Evolutionary conservation across 2,888 invertebrate genomes (phyloP).

Genomic region (Nebria brevicollis): DNA sequence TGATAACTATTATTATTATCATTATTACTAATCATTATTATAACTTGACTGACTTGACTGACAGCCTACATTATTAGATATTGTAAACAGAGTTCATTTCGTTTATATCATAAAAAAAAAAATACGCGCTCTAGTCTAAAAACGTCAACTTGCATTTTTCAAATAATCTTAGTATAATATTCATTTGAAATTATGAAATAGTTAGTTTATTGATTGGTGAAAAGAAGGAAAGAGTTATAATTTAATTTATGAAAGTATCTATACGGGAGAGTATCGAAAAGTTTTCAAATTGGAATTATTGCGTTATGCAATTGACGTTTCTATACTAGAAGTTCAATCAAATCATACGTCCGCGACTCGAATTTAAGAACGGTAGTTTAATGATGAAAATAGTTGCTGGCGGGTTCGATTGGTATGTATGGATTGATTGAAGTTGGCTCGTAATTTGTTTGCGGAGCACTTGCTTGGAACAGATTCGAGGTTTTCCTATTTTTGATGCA

Average conservation of each 20-base stretch:
- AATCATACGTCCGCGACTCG: neutral
- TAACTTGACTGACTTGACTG: constrained; percentile 3
- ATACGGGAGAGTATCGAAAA: neutral
- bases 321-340: neutral
- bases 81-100: constrained; percentile 24
- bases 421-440: constrained; percentile 4
- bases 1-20: constrained; percentile 12
- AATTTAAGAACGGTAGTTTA: neutral
- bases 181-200: neutral
- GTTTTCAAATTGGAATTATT: neutral
- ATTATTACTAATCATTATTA: neutral
- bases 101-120: neutral
- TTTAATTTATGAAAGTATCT: neutral
- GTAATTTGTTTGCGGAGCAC: constrained; percentile 27
- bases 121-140: neutral
- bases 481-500: constrained; percentile 46
- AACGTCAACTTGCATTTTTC: neutral
- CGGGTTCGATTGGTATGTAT: neutral
- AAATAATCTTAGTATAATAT: neutral
- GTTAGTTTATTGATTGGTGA: neutral
- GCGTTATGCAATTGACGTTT: neutral
- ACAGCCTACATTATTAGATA: neutral
- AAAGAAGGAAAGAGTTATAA: neutral
- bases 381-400: neutral
- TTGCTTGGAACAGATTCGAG: constrained; percentile 44